These are phyloP conservation scores for Orthosia gothica DNA, from an alignment of 2,888 invertebrate genomes.

Conservation along the genomic window DNA sequence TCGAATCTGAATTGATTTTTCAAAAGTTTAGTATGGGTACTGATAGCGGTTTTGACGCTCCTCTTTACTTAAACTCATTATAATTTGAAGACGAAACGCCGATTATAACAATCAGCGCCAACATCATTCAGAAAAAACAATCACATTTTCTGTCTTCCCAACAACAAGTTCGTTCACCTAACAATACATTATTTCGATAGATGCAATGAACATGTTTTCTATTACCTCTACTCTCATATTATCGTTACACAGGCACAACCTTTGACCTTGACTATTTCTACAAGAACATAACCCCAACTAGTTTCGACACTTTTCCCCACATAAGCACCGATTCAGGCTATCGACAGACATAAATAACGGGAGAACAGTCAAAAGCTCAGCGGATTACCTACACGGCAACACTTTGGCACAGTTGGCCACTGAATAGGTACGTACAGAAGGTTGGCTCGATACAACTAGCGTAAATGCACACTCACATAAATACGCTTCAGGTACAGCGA, in stretches of 20 bases:
- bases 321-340: constrained; percentile 44
- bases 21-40: not conserved
- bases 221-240: not conserved
- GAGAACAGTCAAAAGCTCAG: constrained; percentile 26
- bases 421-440: not conserved
- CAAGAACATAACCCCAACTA: constrained; percentile 26
- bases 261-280: not conserved
- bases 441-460: not conserved
- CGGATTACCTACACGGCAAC: constrained; percentile 48
- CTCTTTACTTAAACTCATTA: not conserved
- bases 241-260: not conserved
- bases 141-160: not conserved
- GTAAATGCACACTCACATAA: not conserved
- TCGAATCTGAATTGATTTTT: not conserved
- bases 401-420: constrained; percentile 1
- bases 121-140: no score
- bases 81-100: not conserved
- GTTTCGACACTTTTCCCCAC: constrained; percentile 18
- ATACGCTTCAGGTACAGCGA: not conserved
- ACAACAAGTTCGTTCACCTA: not conserved
- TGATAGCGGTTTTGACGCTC: not conserved
- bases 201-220: not conserved
- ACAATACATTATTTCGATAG: not conserved
- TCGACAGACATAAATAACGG: constrained; percentile 56
- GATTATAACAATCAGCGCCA: not conserved